Evolutionary conservation across 1,140 invertebrate genomes (phyloP).

Genomic region (Cryptotermes secundus): DNA sequence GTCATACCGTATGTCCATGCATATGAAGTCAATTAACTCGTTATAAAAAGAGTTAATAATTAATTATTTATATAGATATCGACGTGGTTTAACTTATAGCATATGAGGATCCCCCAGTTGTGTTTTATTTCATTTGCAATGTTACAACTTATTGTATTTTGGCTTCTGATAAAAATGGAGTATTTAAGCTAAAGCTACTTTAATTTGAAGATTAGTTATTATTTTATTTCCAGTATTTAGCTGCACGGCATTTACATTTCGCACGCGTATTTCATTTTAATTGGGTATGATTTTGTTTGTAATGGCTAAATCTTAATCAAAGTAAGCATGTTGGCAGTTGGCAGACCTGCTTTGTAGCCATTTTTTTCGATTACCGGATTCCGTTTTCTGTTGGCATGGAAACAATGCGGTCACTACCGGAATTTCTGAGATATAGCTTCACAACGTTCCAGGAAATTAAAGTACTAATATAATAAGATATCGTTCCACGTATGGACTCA

Average conservation of each 20-base stretch:
- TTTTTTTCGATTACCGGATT: not conserved
- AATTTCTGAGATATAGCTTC: not conserved
- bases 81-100: too few species aligned
- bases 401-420: not conserved
- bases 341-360: not conserved
- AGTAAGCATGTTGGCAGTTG: not conserved
- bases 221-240: too few species aligned
- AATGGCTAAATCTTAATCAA: not conserved
- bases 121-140: too few species aligned
- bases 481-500: not conserved
- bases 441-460: not conserved
- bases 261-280: not conserved
- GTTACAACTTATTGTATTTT: too few species aligned
- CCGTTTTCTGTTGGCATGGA: not conserved
- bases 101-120: too few species aligned
- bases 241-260: not conserved
- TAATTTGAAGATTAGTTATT: too few species aligned
- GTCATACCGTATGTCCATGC: not conserved
- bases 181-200: too few species aligned
- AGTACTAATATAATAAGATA: not conserved
- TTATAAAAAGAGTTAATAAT: too few species aligned
- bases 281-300: not conserved
- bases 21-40: not conserved
- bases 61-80: too few species aligned
- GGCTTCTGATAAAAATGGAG: too few species aligned